Conservation (phyloP, 2,797 vertebrate species). For the Parambassis ranga region DNA sequence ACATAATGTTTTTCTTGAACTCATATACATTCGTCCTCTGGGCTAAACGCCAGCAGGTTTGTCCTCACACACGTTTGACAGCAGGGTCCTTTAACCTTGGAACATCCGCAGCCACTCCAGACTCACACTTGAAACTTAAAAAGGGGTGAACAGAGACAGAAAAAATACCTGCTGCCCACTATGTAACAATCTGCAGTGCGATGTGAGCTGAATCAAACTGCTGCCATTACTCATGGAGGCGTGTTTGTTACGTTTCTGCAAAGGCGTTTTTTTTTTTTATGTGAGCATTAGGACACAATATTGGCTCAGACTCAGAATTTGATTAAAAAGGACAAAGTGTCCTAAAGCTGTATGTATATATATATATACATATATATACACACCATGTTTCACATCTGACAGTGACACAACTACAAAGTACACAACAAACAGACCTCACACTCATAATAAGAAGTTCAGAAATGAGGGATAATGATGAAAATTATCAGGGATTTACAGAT, state of each 20-base stretch:
- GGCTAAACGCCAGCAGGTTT: slow-evolving; percentile 6
- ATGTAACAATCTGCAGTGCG: slow-evolving; percentile 56
- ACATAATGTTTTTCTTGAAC: neutral
- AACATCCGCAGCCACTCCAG: slow-evolving; percentile 31
- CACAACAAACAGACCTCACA: slow-evolving; percentile 11
- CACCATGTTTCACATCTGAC: no score
- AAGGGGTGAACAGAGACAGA: slow-evolving; percentile 17
- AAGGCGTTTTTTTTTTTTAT: slow-evolving; percentile 36
- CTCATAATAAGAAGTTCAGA: slow-evolving; percentile 12
- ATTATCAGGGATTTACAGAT: slow-evolving; percentile 37
- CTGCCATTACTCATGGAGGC: slow-evolving; percentile 48
- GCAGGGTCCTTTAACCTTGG: slow-evolving; percentile 38
- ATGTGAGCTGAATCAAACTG: slow-evolving; percentile 67
- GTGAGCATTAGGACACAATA: slow-evolving; percentile 14
- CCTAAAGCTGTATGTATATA: no score
- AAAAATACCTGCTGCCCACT: slow-evolving; percentile 39
- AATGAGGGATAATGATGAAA: slow-evolving; percentile 37
- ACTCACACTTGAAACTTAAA: slow-evolving; percentile 27
- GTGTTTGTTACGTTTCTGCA: slow-evolving; percentile 40
- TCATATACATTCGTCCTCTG: neutral
- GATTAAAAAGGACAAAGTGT: slow-evolving; percentile 42
- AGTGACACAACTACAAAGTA: neutral
- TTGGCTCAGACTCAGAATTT: slow-evolving; percentile 15
- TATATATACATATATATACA: no score
- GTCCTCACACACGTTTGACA: slow-evolving; percentile 23